Evolutionary conservation across 2,797 vertebrate species (phyloP).

Genomic region (Sebastes steindachneri): DNA sequence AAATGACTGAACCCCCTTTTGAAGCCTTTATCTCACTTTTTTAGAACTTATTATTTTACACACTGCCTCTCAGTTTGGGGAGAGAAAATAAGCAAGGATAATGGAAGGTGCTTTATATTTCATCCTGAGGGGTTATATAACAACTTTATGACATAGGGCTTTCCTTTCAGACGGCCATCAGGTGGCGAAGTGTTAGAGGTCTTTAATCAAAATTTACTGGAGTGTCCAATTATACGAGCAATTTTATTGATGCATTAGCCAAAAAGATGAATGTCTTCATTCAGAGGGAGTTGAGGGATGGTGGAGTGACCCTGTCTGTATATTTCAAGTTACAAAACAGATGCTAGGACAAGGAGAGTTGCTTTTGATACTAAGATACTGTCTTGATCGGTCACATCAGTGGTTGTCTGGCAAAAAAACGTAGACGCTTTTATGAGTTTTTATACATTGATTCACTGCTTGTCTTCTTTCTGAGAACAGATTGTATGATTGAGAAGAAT

Average conservation of each 20-base stretch:
- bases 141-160: slow-evolving; percentile 60
- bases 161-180: slow-evolving; percentile 60
- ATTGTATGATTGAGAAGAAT: neutral
- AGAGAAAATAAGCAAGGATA: slow-evolving; percentile 44
- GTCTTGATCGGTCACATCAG: slow-evolving; percentile 6
- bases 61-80: slow-evolving; percentile 10
- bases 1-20: slow-evolving; percentile 45
- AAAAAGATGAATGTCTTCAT: slow-evolving; percentile 60
- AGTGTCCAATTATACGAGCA: slow-evolving; percentile 70
- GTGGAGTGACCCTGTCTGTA: slow-evolving; percentile 32
- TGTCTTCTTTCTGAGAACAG: neutral
- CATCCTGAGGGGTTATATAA: slow-evolving; percentile 58
- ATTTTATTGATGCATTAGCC: slow-evolving; percentile 66
- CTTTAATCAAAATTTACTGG: slow-evolving; percentile 73
- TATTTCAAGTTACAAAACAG: slow-evolving; percentile 23
- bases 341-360: neutral
- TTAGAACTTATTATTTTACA: slow-evolving; percentile 55
- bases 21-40: slow-evolving; percentile 53
- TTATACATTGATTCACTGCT: neutral
- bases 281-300: slow-evolving; percentile 23
- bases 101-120: slow-evolving; percentile 59
- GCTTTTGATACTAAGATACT: neutral
- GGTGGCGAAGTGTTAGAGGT: slow-evolving; percentile 46
- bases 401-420: neutral
- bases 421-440: neutral